Conservation (phyloP, 2,113 vertebrate genomes). For the Chloroceryle aenea region DNA sequence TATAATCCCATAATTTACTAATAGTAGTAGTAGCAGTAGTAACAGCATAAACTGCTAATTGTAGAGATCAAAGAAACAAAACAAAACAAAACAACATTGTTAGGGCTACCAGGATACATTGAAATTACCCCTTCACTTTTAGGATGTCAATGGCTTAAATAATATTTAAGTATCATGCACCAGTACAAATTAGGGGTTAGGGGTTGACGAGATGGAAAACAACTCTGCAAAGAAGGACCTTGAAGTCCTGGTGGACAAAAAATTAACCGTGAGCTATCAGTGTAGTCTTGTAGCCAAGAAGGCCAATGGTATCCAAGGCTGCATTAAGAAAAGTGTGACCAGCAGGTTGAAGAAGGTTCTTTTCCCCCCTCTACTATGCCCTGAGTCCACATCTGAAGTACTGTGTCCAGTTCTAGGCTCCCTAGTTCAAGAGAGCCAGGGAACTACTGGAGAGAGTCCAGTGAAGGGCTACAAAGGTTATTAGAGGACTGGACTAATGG, state of each 20-base stretch:
- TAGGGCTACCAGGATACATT: neutral
- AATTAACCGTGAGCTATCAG: neutral
- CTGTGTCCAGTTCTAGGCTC: neutral
- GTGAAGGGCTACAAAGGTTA: neutral
- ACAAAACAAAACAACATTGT: rapidly evolving
- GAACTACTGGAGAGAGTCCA: neutral
- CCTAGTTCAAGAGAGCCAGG: neutral
- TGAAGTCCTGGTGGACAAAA: neutral
- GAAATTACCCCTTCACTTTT: neutral
- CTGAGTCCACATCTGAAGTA: neutral
- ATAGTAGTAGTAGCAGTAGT: neutral
- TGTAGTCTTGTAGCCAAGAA: neutral
- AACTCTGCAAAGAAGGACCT: neutral
- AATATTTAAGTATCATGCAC: neutral
- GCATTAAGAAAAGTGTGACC: neutral
- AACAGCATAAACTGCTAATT: neutral
- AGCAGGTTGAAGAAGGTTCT: neutral
- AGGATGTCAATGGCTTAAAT: neutral
- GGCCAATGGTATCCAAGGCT: neutral
- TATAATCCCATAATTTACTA: rapidly evolving
- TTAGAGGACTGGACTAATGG: neutral
- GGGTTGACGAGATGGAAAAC: neutral
- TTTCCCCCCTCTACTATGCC: neutral
- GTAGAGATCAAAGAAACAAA: neutral
- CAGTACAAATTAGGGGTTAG: neutral